Percentiles rank a stretch among this genome's conserved stretches.
Evolutionary conservation across 2,797 vertebrate species (phyloP).

Genomic region (Pantherophis alleghaniensis): DNA sequence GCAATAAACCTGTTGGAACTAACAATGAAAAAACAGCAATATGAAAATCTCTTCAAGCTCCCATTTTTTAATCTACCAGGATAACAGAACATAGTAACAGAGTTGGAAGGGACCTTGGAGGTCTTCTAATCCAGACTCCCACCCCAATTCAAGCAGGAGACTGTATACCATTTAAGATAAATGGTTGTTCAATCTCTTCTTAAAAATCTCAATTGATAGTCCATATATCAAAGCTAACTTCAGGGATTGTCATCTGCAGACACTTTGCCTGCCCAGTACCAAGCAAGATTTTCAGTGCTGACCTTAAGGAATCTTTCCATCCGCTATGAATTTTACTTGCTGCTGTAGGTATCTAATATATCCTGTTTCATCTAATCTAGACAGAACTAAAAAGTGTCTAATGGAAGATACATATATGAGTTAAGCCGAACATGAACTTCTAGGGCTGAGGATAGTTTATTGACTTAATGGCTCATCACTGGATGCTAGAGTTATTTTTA

Average conservation of each 20-base stretch:
- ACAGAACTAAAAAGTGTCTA: neutral
- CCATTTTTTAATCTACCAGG: neutral
- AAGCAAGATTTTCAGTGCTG: neutral
- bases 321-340: neutral
- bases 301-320: neutral
- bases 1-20: neutral
- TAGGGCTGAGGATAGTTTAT: neutral
- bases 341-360: neutral
- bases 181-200: neutral
- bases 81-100: neutral
- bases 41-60: neutral
- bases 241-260: neutral
- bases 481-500: neutral
- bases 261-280: neutral
- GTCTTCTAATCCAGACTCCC: no score
- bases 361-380: neutral
- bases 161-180: no score
- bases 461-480: neutral
- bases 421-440: neutral
- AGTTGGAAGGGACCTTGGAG: neutral
- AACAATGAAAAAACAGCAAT: neutral
- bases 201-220: neutral
- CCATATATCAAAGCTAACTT: neutral
- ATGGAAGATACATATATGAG: neutral
- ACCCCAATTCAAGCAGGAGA: no score